A percentile compares a stretch with the other conserved stretches of the same genome.
These are phyloP conservation scores for Eulithis testata DNA, from an alignment of 2,888 invertebrate genomes.

Conservation along the genomic window DNA sequence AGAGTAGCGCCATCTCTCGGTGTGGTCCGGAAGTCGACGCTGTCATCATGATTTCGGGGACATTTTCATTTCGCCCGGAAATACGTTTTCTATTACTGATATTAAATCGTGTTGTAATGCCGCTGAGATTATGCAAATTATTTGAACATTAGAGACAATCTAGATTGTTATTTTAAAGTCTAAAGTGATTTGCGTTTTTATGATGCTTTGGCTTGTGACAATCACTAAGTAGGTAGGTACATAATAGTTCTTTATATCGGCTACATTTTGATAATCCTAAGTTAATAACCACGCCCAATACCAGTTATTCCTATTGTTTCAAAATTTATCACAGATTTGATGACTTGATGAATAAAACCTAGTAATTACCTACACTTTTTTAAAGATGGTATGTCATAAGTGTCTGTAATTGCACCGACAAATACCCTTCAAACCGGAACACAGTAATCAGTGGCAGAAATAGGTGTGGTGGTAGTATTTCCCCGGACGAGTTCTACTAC, in stretches of 20 bases:
- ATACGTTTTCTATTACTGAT: conserved; percentile 57
- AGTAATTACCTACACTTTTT: no score
- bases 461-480: no score
- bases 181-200: conserved; percentile 17
- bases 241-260: background rate
- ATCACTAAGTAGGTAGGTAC: background rate
- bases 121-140: conserved; percentile 41
- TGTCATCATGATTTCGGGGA: conserved; percentile 66
- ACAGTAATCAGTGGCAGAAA: no score
- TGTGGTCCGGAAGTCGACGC: conserved; percentile 79
- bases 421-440: no score
- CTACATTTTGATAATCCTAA: no score
- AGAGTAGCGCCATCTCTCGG: conserved; percentile 55
- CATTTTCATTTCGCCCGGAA: conserved; percentile 66
- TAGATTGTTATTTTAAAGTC: conserved; percentile 6
- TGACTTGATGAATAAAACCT: no score
- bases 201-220: background rate
- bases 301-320: no score
- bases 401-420: no score
- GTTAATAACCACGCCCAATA: no score
- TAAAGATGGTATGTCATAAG: no score
- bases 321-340: no score
- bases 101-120: conserved; percentile 46
- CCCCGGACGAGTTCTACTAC: no score
- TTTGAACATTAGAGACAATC: conserved; percentile 36